Evolutionary conservation across 2,888 invertebrate species (phyloP), one percentile per base, ranked within the genome.

Genomic region (Ophion obscuratus): DNA sequence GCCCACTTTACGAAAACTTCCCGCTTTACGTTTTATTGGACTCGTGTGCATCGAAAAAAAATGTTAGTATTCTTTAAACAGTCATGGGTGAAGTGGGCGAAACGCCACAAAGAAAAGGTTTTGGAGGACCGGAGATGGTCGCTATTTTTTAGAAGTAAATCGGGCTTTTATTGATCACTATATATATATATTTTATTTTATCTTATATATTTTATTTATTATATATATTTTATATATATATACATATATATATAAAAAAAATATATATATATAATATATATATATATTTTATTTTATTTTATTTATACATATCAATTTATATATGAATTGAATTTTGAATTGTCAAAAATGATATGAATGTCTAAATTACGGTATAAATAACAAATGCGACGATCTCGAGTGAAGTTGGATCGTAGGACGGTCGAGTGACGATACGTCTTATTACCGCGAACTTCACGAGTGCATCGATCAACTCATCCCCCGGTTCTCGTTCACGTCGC

Each of bases 401-500:
- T 57, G 11, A 73, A 67, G 59, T 61, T 44, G 62, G 53, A 47
- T 31, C 66, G 57, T 47, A 24, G 17, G 24, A 75, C 17, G 64
- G 70, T 57, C 71, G 57, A 71, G 70, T 73, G 27, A 67, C 67
- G 67, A 81, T 68, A 68, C 53, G 44, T 57, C 10, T n/a, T 27
- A 40, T n/a, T 17, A 64, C 57, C 27, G 73, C 20, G 27, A 73
- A 73, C 61, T 31, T 62, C 76, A 47, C 64, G 80, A 75, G 79
- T 83, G 83, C 82, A 71, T 85, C 85, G 82, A 85, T 83, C 80
- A 83, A 67, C 67, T 36, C 27, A 74, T 44, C 10, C 31, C 62
- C 31, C 31, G n/a, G 27, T 80, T 59, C 61, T 75, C 61, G 36
- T 17, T 27, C 64, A 57, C 80, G 57, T 5, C 31, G 57, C 59